phyloP scores from a whole-genome alignment of 2,797 vertebrate species.

The Sebastes trivittatus region DNA sequence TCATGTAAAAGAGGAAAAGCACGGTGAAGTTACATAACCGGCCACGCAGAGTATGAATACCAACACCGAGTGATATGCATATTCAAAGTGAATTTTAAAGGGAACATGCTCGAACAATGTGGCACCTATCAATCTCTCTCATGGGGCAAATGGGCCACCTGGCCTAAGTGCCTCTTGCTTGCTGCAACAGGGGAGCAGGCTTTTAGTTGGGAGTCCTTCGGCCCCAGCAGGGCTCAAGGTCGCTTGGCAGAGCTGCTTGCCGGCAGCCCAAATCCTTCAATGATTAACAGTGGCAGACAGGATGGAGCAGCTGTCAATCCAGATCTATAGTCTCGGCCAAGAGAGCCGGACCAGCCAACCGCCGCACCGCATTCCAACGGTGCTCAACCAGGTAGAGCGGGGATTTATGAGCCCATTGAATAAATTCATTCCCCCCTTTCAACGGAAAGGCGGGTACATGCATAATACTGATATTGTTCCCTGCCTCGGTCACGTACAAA shows the following conservation, averaged over 20 bases:
- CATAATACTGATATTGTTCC: constrained; percentile 60
- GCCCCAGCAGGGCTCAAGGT: constrained; percentile 76
- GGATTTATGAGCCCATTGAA: constrained; percentile 68
- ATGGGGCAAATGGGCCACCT: constrained; percentile 56
- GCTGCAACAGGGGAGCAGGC: constrained; percentile 60
- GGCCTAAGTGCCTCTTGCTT: constrained; percentile 68
- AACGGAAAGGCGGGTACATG: constrained; percentile 39
- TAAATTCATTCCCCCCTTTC: constrained; percentile 52
- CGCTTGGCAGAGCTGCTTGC: constrained; percentile 63
- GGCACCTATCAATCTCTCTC: constrained; percentile 50
- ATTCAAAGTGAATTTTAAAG: constrained; percentile 13
- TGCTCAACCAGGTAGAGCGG: constrained; percentile 51
- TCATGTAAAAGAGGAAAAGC: neutral
- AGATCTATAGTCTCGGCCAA: constrained; percentile 67
- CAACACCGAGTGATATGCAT: neutral
- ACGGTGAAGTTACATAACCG: constrained; percentile 6
- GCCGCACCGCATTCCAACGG: constrained; percentile 36
- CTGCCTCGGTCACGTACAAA: constrained; percentile 1
- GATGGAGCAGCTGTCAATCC: constrained; percentile 80
- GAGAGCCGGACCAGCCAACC: constrained; percentile 49
- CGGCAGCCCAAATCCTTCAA: constrained; percentile 66
- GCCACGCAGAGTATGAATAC: neutral
- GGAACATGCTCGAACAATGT: neutral
- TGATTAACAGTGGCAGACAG: constrained; percentile 80
- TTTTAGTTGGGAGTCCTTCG: constrained; percentile 60